A percentile compares a stretch with the other conserved stretches of the same genome.
Evolutionary conservation across 2,797 vertebrate genomes (phyloP).

Genomic region (Thamnophis elegans): DNA sequence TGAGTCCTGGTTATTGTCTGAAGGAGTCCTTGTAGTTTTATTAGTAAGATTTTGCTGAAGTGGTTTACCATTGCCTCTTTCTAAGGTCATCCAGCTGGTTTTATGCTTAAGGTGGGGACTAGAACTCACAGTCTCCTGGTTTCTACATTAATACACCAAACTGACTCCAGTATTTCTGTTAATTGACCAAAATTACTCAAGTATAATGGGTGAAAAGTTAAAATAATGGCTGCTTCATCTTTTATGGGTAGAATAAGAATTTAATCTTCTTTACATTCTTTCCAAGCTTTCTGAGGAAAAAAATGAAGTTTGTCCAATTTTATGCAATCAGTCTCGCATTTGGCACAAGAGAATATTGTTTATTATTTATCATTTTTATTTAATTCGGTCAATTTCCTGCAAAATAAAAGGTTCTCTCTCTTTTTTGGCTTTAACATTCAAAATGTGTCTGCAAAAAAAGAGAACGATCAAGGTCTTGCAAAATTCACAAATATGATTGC

Average conservation of each 20-base stretch:
- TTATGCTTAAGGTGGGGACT: neutral
- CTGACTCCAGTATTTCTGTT: neutral
- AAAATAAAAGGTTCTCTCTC: neutral
- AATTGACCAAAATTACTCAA: neutral
- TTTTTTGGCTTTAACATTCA: neutral
- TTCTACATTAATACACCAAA: neutral
- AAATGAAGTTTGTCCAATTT: neutral
- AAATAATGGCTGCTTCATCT: neutral
- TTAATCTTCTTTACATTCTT: neutral
- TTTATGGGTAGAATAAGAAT: neutral
- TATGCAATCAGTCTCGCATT: neutral
- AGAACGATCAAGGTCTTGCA: neutral
- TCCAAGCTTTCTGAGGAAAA: neutral
- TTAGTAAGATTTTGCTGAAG: neutral
- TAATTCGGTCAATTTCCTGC: neutral
- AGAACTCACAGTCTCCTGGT: neutral
- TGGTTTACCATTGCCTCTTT: neutral
- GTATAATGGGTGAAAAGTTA: neutral
- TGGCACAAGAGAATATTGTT: neutral
- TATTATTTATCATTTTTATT: neutral
- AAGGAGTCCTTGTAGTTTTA: neutral
- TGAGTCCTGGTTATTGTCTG: neutral
- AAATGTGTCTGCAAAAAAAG: neutral
- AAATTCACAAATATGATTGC: neutral
- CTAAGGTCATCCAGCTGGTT: neutral